These are phyloP conservation scores for Aporrectodea caliginosa DNA, from an alignment of 1,140 invertebrate genomes.

Conservation along the genomic window DNA sequence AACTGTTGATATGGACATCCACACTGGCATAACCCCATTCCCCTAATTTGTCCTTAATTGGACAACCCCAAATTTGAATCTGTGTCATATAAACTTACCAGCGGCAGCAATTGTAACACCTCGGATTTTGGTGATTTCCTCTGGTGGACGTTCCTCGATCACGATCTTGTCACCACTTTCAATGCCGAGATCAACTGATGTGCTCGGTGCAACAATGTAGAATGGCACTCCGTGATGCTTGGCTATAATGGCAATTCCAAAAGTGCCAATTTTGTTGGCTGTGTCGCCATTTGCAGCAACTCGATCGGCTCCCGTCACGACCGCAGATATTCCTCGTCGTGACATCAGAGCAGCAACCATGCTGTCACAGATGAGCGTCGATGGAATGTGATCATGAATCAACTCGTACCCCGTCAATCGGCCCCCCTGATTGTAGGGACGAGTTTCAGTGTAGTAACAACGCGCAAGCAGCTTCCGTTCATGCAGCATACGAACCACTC, in stretches of 20 bases:
- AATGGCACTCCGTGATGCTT: constrained; percentile 89
- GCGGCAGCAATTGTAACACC: constrained; percentile 77
- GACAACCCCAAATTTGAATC: neutral
- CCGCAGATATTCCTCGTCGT: constrained; percentile 58
- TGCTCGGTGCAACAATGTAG: constrained; percentile 88
- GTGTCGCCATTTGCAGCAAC: constrained; percentile 95
- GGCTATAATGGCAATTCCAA: constrained; percentile 84
- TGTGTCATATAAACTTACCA: constrained; percentile 53
- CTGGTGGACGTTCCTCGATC: constrained; percentile 86
- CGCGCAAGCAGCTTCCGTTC: constrained; percentile 70
- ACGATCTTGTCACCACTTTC: constrained; percentile 77
- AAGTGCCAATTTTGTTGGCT: constrained; percentile 98
- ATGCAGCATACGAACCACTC: constrained; percentile 81
- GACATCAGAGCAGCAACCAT: constrained; percentile 90
- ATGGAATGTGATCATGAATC: constrained; percentile 85
- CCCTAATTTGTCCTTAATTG: neutral
- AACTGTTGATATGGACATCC: too few relatives aligned
- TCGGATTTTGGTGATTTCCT: constrained; percentile 84
- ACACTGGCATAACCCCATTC: neutral
- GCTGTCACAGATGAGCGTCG: constrained; percentile 88
- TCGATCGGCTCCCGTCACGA: constrained; percentile 57
- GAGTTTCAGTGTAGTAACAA: constrained; percentile 92
- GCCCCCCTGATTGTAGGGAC: constrained; percentile 92
- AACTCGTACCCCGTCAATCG: constrained; percentile 93
- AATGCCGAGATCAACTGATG: constrained; percentile 82